A percentile compares a stretch with the other conserved stretches of the same genome.
phyloP scores from a whole-genome alignment of 2,113 vertebrate species.

The Spheniscus mendiculus region DNA sequence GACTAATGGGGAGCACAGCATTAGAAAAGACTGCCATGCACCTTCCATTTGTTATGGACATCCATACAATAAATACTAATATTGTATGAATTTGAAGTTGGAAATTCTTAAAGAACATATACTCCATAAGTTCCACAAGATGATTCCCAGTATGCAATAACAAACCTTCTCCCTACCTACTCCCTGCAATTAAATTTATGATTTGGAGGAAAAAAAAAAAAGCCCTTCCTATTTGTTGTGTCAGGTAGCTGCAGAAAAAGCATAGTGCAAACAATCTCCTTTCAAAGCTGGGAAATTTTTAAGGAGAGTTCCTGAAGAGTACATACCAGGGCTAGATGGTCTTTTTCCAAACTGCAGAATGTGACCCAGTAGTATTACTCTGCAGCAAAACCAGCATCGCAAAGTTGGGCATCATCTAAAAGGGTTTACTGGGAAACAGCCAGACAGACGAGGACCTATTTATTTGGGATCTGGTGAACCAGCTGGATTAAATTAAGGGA shows the following conservation, averaged over 20 bases:
- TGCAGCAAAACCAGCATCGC: neutral
- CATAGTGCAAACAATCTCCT: neutral
- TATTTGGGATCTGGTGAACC: neutral
- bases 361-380: neutral
- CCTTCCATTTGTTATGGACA: neutral
- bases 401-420: neutral
- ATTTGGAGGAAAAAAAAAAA: neutral
- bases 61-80: neutral
- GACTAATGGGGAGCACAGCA: neutral
- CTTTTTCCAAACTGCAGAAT: neutral
- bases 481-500: neutral
- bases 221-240: neutral
- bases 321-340: rapidly evolving
- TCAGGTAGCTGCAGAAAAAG: neutral
- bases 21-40: neutral
- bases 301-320: neutral
- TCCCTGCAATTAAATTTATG: neutral
- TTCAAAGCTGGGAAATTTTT: neutral
- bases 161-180: neutral
- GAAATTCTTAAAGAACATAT: neutral
- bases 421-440: neutral
- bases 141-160: neutral
- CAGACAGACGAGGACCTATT: neutral
- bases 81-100: neutral
- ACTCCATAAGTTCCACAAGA: neutral